phyloP scores from a whole-genome alignment of 2,888 invertebrate species.

The Drosophila subsilvestris region DNA sequence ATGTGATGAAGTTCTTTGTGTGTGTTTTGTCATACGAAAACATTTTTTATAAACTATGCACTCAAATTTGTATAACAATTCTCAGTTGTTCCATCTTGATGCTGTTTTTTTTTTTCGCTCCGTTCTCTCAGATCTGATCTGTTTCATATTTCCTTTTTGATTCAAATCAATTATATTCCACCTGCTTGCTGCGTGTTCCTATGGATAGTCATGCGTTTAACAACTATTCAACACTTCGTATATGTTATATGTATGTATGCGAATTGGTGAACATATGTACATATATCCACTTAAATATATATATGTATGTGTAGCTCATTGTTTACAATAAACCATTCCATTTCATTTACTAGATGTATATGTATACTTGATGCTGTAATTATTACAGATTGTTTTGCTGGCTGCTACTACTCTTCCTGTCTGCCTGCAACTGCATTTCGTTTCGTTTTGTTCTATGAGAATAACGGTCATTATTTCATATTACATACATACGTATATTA shows the following conservation, averaged over 20 bases:
- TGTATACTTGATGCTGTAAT: slow-evolving; percentile 30
- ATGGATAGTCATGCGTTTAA: slow-evolving; percentile 51
- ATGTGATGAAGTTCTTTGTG: slow-evolving; percentile 30
- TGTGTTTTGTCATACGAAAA: too few relatives aligned
- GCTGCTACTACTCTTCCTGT: neutral
- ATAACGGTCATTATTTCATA: slow-evolving; percentile 26
- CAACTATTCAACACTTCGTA: slow-evolving; percentile 79
- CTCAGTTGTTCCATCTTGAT: slow-evolving; percentile 22
- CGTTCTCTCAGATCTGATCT: neutral
- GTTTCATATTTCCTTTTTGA: slow-evolving; percentile 4
- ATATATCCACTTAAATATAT: slow-evolving; percentile 17
- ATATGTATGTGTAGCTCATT: slow-evolving; percentile 21
- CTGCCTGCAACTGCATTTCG: slow-evolving; percentile 15
- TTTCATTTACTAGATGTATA: slow-evolving; percentile 21
- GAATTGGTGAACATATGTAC: neutral
- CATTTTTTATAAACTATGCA: slow-evolving; percentile 69
- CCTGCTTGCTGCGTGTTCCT: slow-evolving; percentile 14
- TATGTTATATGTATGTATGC: slow-evolving; percentile 37
- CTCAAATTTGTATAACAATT: slow-evolving; percentile 47
- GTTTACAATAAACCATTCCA: slow-evolving; percentile 39
- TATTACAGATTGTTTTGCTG: slow-evolving; percentile 29
- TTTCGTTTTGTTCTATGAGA: slow-evolving; percentile 15
- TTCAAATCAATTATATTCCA: slow-evolving; percentile 11
- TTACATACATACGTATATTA: slow-evolving; percentile 6
- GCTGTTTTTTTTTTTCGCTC: neutral